Base-by-base conservation (phyloP, 2,113 vertebrate species). In the Plecturocebus donacophilus region DNA sequence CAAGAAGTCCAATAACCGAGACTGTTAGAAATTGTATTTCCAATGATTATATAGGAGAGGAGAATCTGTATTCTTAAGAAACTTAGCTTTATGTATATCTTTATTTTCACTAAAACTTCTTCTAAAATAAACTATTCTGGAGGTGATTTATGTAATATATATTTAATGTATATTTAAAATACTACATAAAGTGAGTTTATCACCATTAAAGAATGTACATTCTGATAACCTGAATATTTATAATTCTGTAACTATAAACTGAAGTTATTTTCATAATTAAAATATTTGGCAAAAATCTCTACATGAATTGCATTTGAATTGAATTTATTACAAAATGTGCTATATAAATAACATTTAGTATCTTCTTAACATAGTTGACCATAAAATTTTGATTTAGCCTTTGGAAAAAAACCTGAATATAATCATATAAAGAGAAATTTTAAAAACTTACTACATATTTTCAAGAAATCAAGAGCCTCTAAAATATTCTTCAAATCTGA, bases 361-460 rank as follows among this genome's bases (percentile, higher is more conserved):
- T 2, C 19, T 38, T 95, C 42, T 38, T 0, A 0, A 27, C 11
- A 82, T 19, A 94, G 0, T 3, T 92, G 1, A 3, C 75, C 3
- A 2, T 91, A 89, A 90, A 91, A 0, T 68, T 92, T 97, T 92
- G 13, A 25, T 84, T 97, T 68, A 79, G 1, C 0, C 45, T 92
- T 95, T 70, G 45, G 76, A 92, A 86, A 87, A 6, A 5, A 8
- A 73, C 8, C 1, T 64, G 86, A 93, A 88, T 92, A 83, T 8
- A 77, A 96, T 92, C 66, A 96, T 47, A 16, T 75, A 6, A 85
- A 56, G 2, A 76, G 0, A 52, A n/a, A 95, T 96, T 96, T 87
- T 84, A 38, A 38, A 92, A 95, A 23, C 27, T 81, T 87, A 64
- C 97, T 95, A 96, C 84, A 52, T n/a, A 81, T 52, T 95, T 92